Evolutionary conservation across 2,113 vertebrate species (phyloP), one percentile per base, ranked within the genome.

Genomic region (Melanotaenia duboulayi): DNA sequence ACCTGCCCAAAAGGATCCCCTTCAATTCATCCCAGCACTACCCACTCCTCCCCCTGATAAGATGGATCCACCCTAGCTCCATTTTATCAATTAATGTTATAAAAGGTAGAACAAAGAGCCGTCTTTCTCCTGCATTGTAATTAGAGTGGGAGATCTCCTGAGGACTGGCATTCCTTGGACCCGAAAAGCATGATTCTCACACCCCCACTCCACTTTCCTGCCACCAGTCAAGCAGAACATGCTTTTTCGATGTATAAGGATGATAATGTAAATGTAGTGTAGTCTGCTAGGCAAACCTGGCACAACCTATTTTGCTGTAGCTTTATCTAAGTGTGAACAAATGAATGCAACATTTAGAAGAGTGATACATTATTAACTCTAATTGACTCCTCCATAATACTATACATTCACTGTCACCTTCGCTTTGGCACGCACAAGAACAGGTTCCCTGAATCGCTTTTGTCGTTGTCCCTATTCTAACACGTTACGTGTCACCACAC

Each of bases 31-130:
- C 86, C 61, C 49, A 37, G 25, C 50, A 48, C 71, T 12, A 0
- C 35, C 37, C 60, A 49, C 78, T 56, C 55, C 55, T n/a, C 22
- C 63, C 52, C 48, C 56, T 42, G 49, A 81, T 71, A 87, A 68
- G 80, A 79, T 48, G 49, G 73, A 87, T 86, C 73, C 81, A 78
- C 74, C 86, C 74, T 9, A 61, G 68, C 78, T 83, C 81, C 86
- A 57, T 85, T 91, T 94, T 94, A 94, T 94, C 92, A 94, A 94
- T 94, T 93, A 92, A 92, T 93, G 86, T 92, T 90, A 91, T 92
- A 95, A 94, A 93, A 93, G 88, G 91, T 90, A 82, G 91, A 94
- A 94, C 93, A 94, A 93, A 94, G 91, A 87, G 82, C 84, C 88
- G 90, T 88, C 87, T 87, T 90, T 81, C 90, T 87, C 83, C 78